Evolutionary conservation across 2,888 invertebrate species (phyloP).

Genomic region (Ormia ochracea): DNA sequence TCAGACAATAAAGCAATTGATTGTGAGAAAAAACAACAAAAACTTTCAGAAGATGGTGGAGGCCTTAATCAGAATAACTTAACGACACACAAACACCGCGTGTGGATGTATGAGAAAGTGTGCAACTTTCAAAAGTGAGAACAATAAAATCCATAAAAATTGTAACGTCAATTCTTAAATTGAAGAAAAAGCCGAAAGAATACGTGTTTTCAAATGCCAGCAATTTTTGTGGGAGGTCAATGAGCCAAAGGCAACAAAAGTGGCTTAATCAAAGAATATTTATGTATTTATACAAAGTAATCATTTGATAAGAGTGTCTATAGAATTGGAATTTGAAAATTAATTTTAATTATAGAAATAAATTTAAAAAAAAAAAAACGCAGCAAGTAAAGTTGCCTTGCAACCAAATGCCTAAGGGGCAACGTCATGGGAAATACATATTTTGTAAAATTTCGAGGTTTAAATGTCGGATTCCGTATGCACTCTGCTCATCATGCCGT

Average conservation of each 20-base stretch:
- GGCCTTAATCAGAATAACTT: background rate
- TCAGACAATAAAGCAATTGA: conserved; percentile 40
- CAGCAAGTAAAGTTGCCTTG: too few relatives aligned
- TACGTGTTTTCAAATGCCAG: background rate
- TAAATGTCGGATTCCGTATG: too few relatives aligned
- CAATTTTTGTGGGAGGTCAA: background rate
- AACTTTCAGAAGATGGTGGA: background rate
- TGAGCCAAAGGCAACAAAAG: background rate
- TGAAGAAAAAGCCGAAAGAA: background rate
- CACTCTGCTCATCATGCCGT: too few relatives aligned
- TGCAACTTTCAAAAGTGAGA: background rate
- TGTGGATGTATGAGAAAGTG: background rate
- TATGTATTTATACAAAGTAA: background rate
- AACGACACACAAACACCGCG: too few relatives aligned
- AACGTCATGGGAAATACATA: too few relatives aligned
- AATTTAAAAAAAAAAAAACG: too few relatives aligned
- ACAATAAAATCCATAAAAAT: background rate
- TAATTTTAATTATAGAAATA: too few relatives aligned
- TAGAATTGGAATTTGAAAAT: background rate
- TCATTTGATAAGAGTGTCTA: background rate
- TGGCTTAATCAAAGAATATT: background rate
- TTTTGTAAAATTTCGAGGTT: too few relatives aligned
- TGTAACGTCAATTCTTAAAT: conserved; percentile 14
- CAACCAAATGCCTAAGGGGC: too few relatives aligned
- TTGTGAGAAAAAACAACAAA: conserved; percentile 2